phyloP scores from a whole-genome alignment of 2,797 vertebrate genomes.

The Danio tinwini region DNA sequence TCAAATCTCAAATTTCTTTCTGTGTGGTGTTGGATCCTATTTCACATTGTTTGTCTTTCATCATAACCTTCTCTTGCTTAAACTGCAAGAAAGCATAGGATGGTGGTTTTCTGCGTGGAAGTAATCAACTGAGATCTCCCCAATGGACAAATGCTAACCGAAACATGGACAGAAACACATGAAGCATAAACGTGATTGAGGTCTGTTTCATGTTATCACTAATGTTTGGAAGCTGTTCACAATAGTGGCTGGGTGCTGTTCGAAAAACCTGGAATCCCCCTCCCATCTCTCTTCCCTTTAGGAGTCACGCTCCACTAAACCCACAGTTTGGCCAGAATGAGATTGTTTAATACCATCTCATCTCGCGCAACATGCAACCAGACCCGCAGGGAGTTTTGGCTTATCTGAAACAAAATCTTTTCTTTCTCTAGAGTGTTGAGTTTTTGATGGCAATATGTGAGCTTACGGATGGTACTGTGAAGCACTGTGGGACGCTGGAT shows the following conservation, averaged over 20 bases:
- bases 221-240: slow-evolving; percentile 43
- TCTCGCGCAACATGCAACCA: slow-evolving; percentile 16
- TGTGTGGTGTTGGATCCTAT: not conserved
- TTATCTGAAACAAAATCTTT: not conserved
- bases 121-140: slow-evolving; percentile 1
- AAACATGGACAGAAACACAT: not conserved
- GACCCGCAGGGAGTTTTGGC: not conserved
- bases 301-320: slow-evolving; percentile 1
- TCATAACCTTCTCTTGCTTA: not conserved
- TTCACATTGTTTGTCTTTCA: slow-evolving; percentile 4
- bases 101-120: not conserved
- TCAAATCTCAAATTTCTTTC: slow-evolving; percentile 17
- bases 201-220: slow-evolving; percentile 36
- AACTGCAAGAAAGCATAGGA: not conserved
- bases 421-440: not conserved
- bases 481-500: slow-evolving; percentile 25
- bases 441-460: slow-evolving; percentile 16
- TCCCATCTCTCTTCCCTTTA: not conserved
- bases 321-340: not conserved
- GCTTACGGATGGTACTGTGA: not conserved
- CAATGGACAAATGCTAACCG: not conserved
- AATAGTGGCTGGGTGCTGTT: too few species aligned
- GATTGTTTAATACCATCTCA: not conserved
- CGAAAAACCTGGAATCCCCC: slow-evolving; percentile 40
- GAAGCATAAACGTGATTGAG: slow-evolving; percentile 1